Evolutionary conservation across 2,888 invertebrate genomes (phyloP).

Genomic region (Cheilosia variabilis): DNA sequence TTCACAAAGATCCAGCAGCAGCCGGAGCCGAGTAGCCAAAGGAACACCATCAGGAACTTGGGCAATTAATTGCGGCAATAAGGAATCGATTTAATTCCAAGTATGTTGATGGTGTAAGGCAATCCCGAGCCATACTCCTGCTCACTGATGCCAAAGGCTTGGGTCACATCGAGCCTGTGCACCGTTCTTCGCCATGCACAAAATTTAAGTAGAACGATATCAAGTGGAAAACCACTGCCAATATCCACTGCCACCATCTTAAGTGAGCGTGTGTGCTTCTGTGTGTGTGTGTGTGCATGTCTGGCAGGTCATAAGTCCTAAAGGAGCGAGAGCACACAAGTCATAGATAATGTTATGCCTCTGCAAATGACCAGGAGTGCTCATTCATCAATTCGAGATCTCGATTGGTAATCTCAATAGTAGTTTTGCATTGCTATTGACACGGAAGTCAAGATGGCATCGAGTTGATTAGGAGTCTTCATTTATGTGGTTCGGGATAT

Average conservation of each 20-base stretch:
- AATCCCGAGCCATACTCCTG: conserved; percentile 29
- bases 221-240: conserved; percentile 56
- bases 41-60: conserved; percentile 50
- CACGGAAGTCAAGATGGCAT: conserved; percentile 75
- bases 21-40: conserved; percentile 39
- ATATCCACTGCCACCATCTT: conserved; percentile 17
- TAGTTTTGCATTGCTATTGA: conserved; percentile 75
- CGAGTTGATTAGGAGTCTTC: conserved; percentile 68
- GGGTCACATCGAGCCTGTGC: neutral
- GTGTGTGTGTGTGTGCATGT: neutral
- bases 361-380: conserved; percentile 73
- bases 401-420: conserved; percentile 74
- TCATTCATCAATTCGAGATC: conserved; percentile 73
- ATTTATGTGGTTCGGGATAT: conserved; percentile 21
- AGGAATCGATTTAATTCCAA: conserved; percentile 73
- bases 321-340: conserved; percentile 51
- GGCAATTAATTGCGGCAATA: conserved; percentile 72
- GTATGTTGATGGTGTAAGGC: conserved; percentile 69
- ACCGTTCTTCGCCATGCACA: conserved; percentile 22
- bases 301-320: conserved; percentile 45
- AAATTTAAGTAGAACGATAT: conserved; percentile 61
- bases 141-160: conserved; percentile 41
- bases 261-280: neutral
- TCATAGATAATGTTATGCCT: conserved; percentile 71
- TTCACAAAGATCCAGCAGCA: conserved; percentile 48